Evolutionary conservation across 2,797 vertebrate species (phyloP).

Genomic region (Platalea minor): DNA sequence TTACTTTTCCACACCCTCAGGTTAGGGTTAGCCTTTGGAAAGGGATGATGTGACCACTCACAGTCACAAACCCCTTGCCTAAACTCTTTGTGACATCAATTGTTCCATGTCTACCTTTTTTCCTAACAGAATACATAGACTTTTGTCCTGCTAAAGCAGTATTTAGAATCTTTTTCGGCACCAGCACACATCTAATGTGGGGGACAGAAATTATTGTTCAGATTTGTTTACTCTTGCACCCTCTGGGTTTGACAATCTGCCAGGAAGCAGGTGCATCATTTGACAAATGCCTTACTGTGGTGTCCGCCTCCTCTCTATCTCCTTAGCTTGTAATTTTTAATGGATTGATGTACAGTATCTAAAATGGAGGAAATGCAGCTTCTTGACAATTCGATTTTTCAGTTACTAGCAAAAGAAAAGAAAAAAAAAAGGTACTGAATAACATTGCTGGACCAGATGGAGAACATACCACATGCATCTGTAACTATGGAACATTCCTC

Average conservation of each 20-base stretch:
- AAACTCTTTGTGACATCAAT: neutral
- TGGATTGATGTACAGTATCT: neutral
- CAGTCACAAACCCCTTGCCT: neutral
- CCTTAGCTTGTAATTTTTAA: neutral
- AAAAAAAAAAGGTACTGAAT: neutral
- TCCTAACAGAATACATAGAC: neutral
- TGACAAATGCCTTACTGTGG: neutral
- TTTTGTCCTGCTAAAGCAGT: neutral
- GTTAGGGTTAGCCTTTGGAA: neutral
- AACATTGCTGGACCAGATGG: neutral
- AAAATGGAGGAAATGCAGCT: neutral
- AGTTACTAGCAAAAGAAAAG: neutral
- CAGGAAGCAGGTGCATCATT: slow-evolving; percentile 8
- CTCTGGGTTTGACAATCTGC: neutral
- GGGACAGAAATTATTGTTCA: slow-evolving; percentile 1
- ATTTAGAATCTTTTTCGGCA: neutral
- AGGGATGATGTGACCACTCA: neutral
- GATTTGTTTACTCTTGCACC: neutral
- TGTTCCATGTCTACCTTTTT: neutral
- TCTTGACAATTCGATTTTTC: neutral
- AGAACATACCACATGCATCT: neutral
- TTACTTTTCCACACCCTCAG: neutral
- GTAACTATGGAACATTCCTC: neutral
- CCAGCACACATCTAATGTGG: neutral
- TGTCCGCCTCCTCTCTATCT: neutral